Base-by-base conservation (phyloP, 2,797 vertebrate genomes). In the Gymnothorax javanicus region DNA sequence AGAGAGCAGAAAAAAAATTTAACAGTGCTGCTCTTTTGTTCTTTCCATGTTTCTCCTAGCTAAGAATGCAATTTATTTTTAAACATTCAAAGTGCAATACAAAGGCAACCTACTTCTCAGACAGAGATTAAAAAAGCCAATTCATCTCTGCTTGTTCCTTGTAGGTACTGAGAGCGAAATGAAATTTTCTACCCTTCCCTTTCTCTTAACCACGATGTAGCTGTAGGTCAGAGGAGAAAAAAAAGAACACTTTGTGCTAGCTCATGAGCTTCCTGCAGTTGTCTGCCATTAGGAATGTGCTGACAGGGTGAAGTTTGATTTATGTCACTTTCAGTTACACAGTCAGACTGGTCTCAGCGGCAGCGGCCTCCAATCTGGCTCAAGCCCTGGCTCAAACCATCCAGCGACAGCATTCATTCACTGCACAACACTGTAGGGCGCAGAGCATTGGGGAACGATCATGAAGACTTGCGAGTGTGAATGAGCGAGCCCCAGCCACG, bases 211-310 rank as follows among this genome's bases (percentile, higher is more conserved):
- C 75, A 54, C 7, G 17, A 11, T 15, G 17, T n/a, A 17, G 71
- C 57, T 62, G 23, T 20, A 58, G 71, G 71, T 75, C 71, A 43
- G 12, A 75, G 67, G 33, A 43, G 23, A 8, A n/a, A n/a, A 64
- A 86, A 91, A 87, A 92, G 94, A 91, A 94, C 94, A 95, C 92
- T 92, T 92, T 95, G 94, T 94, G 94, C 94, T 86, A 93, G 89
- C 92, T 94, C 93, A 94, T 93, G 62, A 69, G 60, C 50, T 83
- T 54, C 15, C 50, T 67, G 33, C 15, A 57, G 52, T 82, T 95
- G 94, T 94, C 93, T 92, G 92, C 91, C 91, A 91, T 91, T 91
- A 90, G 94, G 94, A 95, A 95, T 95, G 93, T 94, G 95, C 95
- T 93, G 94, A 95, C 93, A 89, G 90, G 3, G 94, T 92, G 90